Percentiles rank a stretch among this genome's conserved stretches.
phyloP scores from a whole-genome alignment of 2,888 invertebrate species.

The Hypselothyrea guttata region DNA sequence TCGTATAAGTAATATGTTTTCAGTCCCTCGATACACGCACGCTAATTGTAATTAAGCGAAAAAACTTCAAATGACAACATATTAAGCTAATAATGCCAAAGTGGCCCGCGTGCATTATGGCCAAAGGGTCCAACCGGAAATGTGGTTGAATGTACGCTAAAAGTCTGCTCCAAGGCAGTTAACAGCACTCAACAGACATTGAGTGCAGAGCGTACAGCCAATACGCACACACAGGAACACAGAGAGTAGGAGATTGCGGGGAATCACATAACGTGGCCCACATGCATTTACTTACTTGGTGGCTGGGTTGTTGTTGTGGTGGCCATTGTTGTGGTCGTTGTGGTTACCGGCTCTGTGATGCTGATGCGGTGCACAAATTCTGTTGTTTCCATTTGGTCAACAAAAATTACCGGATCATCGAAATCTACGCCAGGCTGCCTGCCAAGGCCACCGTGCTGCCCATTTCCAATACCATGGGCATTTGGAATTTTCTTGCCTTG shows the following conservation, averaged over 20 bases:
- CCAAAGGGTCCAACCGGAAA: slow-evolving; percentile 13
- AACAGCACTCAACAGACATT: slow-evolving; percentile 15
- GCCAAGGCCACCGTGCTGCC: slow-evolving; percentile 39
- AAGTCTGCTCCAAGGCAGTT: slow-evolving; percentile 1
- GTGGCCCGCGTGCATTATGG: not conserved
- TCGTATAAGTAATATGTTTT: not conserved
- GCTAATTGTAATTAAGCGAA: slow-evolving; percentile 43
- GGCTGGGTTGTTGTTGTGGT: slow-evolving; percentile 85
- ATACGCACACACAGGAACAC: not conserved
- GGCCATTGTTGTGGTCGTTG: slow-evolving; percentile 83
- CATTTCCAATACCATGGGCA: slow-evolving; percentile 8
- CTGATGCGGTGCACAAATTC: slow-evolving; percentile 82
- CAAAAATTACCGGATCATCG: slow-evolving; percentile 81
- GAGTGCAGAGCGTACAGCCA: not conserved
- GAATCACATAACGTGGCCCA: no score
- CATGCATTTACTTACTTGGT: slow-evolving; percentile 83
- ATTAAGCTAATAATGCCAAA: slow-evolving; percentile 18
- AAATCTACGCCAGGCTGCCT: slow-evolving; percentile 69
- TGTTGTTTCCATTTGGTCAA: slow-evolving; percentile 83
- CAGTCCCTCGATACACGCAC: slow-evolving; percentile 12
- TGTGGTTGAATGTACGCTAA: slow-evolving; percentile 14
- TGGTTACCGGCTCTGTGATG: slow-evolving; percentile 81
- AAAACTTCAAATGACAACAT: slow-evolving; percentile 32
- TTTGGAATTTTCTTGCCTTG: slow-evolving; percentile 6
- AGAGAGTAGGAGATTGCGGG: no score